These are phyloP conservation scores for Acanthis flammea DNA, from an alignment of 2,797 vertebrate genomes.

Conservation along the genomic window DNA sequence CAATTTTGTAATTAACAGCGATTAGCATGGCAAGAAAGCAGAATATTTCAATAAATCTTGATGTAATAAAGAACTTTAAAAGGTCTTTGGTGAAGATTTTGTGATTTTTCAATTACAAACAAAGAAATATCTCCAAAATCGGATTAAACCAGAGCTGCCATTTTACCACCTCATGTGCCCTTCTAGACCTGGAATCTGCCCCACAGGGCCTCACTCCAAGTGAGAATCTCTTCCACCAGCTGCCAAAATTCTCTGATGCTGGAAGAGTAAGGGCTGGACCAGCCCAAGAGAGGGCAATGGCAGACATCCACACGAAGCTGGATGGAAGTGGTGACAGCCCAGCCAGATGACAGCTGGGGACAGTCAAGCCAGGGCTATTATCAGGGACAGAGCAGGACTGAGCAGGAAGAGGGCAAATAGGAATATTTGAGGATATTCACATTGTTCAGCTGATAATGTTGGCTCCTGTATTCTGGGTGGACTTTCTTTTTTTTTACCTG, in stretches of 20 bases:
- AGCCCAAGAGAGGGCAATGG: background rate
- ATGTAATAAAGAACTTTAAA: background rate
- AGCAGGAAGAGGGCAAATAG: rapidly evolving
- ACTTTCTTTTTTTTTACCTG: background rate
- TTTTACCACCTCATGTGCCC: background rate
- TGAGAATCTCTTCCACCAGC: background rate
- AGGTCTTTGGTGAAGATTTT: background rate
- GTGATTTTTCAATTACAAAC: background rate
- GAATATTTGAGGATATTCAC: background rate
- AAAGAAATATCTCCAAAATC: background rate
- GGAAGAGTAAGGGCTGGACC: background rate
- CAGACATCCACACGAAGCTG: rapidly evolving
- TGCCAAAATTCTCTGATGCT: background rate
- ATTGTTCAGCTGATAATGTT: background rate
- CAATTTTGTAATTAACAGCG: background rate
- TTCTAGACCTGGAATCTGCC: background rate
- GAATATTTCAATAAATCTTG: background rate
- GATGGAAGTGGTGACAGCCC: rapidly evolving
- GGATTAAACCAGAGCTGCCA: background rate
- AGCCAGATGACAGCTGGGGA: background rate
- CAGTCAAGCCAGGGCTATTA: background rate
- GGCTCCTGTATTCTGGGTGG: background rate
- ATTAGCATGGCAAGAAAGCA: background rate
- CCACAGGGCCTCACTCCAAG: background rate
- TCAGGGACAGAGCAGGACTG: background rate